Percentiles rank a stretch among this genome's conserved stretches.
These are phyloP conservation scores for Dolichomitus sp. DNA, from an alignment of 2,888 invertebrate species.

Conservation along the genomic window DNA sequence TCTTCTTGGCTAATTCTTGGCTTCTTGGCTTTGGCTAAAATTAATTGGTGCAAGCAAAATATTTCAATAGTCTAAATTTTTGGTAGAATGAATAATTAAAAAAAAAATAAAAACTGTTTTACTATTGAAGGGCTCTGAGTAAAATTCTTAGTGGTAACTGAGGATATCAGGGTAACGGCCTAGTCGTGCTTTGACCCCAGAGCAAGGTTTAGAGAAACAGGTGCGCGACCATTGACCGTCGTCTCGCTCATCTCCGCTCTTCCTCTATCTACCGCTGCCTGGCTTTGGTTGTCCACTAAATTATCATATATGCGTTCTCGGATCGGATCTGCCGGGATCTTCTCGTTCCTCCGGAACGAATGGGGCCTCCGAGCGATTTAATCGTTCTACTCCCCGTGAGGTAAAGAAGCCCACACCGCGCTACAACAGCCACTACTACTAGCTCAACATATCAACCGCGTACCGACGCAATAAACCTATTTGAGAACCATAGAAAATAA, in stretches of 20 bases:
- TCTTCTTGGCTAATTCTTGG: too few relatives aligned
- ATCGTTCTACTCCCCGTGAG: conserved; percentile 68
- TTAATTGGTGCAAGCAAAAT: too few relatives aligned
- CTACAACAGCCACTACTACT: conserved; percentile 48
- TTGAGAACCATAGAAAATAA: conserved; percentile 48
- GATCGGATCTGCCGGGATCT: conserved; percentile 62
- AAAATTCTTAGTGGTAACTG: conserved; percentile 66
- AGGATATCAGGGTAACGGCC: conserved; percentile 83
- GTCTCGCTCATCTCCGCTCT: conserved; percentile 40
- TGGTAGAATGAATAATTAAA: too few relatives aligned
- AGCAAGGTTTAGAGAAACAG: conserved; percentile 65
- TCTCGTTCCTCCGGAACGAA: conserved; percentile 64
- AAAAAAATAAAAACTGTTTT: not conserved
- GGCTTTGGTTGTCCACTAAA: conserved; percentile 77
- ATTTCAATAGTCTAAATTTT: too few relatives aligned
- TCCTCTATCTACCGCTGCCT: conserved; percentile 66
- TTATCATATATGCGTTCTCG: conserved; percentile 77
- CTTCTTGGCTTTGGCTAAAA: too few relatives aligned
- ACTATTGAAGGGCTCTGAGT: conserved; percentile 2
- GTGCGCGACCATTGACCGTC: conserved; percentile 71
- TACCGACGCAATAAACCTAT: conserved; percentile 7
- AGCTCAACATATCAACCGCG: conserved; percentile 24
- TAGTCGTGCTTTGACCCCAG: conserved; percentile 85
- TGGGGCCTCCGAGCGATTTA: conserved; percentile 67
- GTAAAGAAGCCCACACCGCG: conserved; percentile 60